These are phyloP conservation scores for Columba guinea DNA, from an alignment of 2,797 vertebrate genomes.

Conservation along the genomic window DNA sequence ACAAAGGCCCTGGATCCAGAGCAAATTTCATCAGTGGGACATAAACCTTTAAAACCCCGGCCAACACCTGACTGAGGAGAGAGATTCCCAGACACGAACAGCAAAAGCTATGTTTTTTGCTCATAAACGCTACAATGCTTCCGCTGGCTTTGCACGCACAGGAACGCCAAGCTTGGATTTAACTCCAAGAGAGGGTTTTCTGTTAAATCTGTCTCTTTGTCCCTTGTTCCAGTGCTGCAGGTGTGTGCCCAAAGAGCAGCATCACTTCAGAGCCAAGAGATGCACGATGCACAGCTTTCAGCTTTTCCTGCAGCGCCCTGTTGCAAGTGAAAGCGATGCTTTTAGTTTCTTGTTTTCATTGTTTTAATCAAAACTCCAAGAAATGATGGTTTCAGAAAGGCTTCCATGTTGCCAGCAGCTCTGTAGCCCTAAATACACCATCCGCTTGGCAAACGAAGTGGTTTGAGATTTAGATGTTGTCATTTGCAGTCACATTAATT, in stretches of 20 bases:
- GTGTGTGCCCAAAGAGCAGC: background rate
- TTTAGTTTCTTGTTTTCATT: background rate
- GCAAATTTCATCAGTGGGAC: background rate
- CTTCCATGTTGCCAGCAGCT: background rate
- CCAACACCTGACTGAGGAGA: background rate
- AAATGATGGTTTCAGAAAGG: background rate
- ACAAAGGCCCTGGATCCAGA: background rate
- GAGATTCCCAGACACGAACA: background rate
- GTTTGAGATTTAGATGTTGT: background rate
- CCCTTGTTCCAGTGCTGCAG: background rate
- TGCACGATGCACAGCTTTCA: rapidly evolving
- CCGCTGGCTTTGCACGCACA: background rate
- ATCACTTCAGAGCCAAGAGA: background rate
- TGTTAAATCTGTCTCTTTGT: background rate
- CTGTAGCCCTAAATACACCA: background rate
- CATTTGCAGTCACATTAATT: background rate
- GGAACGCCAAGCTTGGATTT: background rate
- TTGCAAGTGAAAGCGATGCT: background rate
- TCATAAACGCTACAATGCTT: background rate
- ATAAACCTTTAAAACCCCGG: background rate
- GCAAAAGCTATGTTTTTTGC: background rate
- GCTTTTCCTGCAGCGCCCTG: background rate
- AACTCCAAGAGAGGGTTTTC: background rate
- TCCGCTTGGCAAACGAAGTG: background rate
- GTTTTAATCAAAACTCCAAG: background rate